Evolutionary conservation across 2,797 vertebrate genomes (phyloP).

Genomic region (Zalophus californianus): DNA sequence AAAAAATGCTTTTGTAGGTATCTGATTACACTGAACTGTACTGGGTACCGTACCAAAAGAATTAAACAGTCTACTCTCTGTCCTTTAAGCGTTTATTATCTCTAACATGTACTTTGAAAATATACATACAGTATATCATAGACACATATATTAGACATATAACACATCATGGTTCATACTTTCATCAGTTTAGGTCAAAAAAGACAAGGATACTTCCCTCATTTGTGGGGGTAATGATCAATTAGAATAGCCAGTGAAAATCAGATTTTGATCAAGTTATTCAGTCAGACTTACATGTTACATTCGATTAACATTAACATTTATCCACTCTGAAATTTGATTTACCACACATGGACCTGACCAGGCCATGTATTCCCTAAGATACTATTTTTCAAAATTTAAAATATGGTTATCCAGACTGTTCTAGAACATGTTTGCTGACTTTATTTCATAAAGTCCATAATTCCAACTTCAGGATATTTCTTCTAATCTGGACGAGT

Average conservation of each 20-base stretch:
- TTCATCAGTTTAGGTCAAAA: background rate
- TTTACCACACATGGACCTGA: background rate
- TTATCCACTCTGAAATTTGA: slow-evolving; percentile 31
- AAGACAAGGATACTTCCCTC: background rate
- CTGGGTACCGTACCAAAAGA: background rate
- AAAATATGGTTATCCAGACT: background rate
- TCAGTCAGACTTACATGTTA: background rate
- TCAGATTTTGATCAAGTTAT: slow-evolving; percentile 34
- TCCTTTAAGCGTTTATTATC: slow-evolving; percentile 8
- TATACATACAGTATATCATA: background rate
- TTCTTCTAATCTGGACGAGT: slow-evolving; percentile 16
- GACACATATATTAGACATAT: background rate
- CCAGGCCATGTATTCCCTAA: background rate
- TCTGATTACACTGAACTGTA: background rate
- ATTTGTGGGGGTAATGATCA: slow-evolving; percentile 48
- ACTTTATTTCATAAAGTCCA: slow-evolving; percentile 8
- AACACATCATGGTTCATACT: background rate
- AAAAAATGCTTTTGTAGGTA: background rate
- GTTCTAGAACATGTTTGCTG: background rate
- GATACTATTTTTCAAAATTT: background rate
- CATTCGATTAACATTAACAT: background rate
- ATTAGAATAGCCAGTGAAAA: slow-evolving; percentile 36
- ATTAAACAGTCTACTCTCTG: background rate
- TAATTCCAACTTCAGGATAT: background rate
- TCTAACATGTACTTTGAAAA: background rate